Evolutionary conservation across 2,888 invertebrate species (phyloP).

Genomic region (Atethmia centrago): DNA sequence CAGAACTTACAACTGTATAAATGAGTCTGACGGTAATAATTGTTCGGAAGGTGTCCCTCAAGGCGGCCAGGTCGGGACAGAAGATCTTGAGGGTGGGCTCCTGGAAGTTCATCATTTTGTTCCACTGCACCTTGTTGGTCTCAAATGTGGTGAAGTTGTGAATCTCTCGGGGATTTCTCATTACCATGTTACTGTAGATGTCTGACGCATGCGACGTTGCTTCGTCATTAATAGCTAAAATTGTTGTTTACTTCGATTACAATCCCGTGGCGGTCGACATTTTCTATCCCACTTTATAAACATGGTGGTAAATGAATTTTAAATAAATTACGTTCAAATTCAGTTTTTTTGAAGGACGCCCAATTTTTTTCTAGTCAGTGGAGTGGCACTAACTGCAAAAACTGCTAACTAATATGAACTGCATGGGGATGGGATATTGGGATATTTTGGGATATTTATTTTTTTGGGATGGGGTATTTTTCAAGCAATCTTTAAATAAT

Average conservation of each 20-base stretch:
- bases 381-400: no score
- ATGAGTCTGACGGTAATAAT: slow-evolving; percentile 87
- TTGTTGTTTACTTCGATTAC: not conserved
- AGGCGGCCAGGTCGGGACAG: slow-evolving; percentile 85
- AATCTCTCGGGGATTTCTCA: slow-evolving; percentile 77
- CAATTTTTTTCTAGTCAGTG: not conserved
- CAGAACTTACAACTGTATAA: slow-evolving; percentile 85
- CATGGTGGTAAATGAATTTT: not conserved
- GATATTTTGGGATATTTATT: no score
- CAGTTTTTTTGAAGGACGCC: not conserved
- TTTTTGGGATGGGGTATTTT: no score
- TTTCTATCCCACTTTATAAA: not conserved
- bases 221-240: slow-evolving; percentile 65
- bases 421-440: no score
- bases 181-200: slow-evolving; percentile 75
- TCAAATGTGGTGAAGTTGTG: slow-evolving; percentile 85
- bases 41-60: slow-evolving; percentile 90
- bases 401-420: not conserved
- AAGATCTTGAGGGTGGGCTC: slow-evolving; percentile 88
- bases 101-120: slow-evolving; percentile 88
- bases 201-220: slow-evolving; percentile 73
- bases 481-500: not conserved
- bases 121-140: slow-evolving; percentile 88
- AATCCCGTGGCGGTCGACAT: not conserved
- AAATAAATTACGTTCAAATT: not conserved